Base-by-base conservation (phyloP, 2,113 vertebrate species). In the Leptobrachium ailaonicum region DNA sequence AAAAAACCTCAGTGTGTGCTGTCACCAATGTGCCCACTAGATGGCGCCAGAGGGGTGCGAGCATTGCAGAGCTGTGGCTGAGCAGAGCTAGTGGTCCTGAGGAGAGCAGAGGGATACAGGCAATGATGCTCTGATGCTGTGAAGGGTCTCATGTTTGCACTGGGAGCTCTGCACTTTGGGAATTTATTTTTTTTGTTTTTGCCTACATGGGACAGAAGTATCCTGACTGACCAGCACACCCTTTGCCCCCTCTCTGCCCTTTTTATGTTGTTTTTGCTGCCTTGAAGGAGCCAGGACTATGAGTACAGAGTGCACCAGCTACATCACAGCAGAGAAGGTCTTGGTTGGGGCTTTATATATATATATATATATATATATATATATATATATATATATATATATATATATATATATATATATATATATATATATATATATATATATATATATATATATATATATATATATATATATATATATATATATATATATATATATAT, bases 241-340 rank as follows among this genome's bases (percentile, higher is more conserved):
- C 2, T 20, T 58, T 45, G 63, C n/a, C n/a, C 3, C 54, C 11
- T 42, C 50, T 40, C 7, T 32, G 41, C 62, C 50, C 58, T 69
- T 74, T 60, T 12, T 32, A 32, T 32, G 20, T 68, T 47, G 71
- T 47, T 43, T 14, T 41, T 74, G 32, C 2, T 20, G 20, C 11
- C n/a, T 42, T 62, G 63, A 80, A 58, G 71, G 11, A n/a, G 13
- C 63, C 44, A 81, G 53, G 79, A 88, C 76, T 75, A 96, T 97
- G 96, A 95, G 92, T 82, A 85, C 92, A 2, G 87, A 90, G 58
- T 97, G 96, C 89, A 92, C 91, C 81, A 90, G 94, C 66, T 97
- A 96, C 90, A 85, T 91, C 87, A 95, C 85, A 84, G 86, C 92
- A 0, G 92, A 92, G 75, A 92, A 90, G 47, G 89, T 88, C 86